Conservation (phyloP, 2,797 vertebrate genomes). For the Oreochromis grahami region DNA sequence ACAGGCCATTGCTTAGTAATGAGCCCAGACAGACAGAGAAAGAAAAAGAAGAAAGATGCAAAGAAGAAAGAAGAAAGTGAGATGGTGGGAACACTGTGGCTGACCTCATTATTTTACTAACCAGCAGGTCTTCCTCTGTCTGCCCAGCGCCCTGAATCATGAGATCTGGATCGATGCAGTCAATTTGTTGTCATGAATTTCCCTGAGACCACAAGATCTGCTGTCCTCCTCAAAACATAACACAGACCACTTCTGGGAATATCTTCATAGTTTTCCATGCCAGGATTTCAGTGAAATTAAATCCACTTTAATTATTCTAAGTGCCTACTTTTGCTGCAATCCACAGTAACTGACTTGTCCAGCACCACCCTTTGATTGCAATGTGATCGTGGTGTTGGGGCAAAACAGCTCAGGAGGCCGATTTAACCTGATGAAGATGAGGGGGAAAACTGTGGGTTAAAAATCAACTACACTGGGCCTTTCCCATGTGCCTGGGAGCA, state of each 20-base stretch:
- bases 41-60: neutral
- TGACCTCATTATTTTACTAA: conserved; percentile 50
- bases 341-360: neutral
- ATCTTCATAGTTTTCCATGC: conserved; percentile 8
- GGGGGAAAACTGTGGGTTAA: neutral
- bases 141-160: conserved; percentile 31
- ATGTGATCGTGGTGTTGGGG: neutral
- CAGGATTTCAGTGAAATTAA: conserved; percentile 12
- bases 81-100: neutral
- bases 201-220: neutral
- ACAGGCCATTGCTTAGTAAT: conserved; percentile 32
- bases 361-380: neutral
- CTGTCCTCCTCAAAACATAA: neutral
- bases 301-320: conserved; percentile 47
- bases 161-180: conserved; percentile 40
- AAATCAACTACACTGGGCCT: neutral
- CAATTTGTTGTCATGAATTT: conserved; percentile 42
- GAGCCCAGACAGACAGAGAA: neutral
- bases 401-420: neutral
- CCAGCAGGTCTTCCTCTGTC: conserved; percentile 35
- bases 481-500: conserved; percentile 7
- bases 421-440: conserved; percentile 12
- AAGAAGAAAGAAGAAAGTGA: neutral
- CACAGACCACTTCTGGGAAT: conserved; percentile 2
- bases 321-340: conserved; percentile 13